Conservation (phyloP, 2,888 invertebrate species). For the Watsonalla cultraria region DNA sequence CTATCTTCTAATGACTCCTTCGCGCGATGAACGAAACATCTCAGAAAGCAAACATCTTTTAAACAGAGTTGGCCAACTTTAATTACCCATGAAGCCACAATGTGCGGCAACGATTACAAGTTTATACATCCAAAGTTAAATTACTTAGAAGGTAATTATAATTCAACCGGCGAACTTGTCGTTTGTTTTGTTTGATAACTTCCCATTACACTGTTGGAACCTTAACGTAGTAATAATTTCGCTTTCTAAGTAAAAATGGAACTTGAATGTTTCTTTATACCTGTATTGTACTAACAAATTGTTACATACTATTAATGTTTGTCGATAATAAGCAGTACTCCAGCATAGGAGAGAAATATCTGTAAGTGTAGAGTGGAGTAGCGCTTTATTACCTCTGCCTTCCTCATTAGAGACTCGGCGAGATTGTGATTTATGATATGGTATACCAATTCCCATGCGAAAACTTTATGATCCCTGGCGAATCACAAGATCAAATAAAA, state of each 20-base stretch:
- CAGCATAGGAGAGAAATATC: too few species aligned
- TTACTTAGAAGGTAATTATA: constrained; percentile 21
- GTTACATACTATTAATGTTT: too few species aligned
- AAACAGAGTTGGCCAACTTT: constrained; percentile 4
- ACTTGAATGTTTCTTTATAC: neutral
- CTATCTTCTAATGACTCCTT: constrained; percentile 39
- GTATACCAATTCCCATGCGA: too few species aligned
- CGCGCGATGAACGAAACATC: constrained; percentile 29
- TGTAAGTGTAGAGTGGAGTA: too few species aligned
- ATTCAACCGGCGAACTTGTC: constrained; percentile 19
- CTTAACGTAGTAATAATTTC: neutral
- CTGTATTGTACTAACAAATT: too few species aligned
- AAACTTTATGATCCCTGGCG: too few species aligned
- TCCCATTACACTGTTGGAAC: neutral
- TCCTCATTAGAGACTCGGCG: too few species aligned
- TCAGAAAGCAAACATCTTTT: constrained; percentile 12
- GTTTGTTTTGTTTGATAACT: constrained; percentile 10
- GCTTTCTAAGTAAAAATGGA: neutral
- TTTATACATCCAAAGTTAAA: constrained; percentile 25
- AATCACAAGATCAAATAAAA: too few species aligned
- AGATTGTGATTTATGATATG: too few species aligned
- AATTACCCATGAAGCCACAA: constrained; percentile 15
- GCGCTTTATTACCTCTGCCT: too few species aligned
- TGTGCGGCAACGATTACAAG: constrained; percentile 20
- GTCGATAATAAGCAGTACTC: too few species aligned